Base-by-base conservation (phyloP, 2,113 vertebrate species). In the Paraplagusia blochii region DNA sequence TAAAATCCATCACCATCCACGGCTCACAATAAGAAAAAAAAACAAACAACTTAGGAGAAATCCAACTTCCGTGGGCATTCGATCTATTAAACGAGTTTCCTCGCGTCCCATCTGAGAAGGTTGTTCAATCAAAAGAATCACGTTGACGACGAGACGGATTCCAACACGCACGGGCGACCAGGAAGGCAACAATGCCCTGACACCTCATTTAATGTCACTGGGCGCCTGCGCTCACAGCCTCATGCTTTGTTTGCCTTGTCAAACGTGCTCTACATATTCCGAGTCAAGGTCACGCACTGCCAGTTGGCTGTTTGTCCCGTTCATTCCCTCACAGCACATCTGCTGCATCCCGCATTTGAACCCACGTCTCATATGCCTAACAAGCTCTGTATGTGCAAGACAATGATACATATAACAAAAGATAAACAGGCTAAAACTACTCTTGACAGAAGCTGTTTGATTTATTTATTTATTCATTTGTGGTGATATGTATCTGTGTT, bases 201-300 rank as follows among this genome's bases (percentile, higher is more conserved):
- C 81, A 80, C 78, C 76, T 83, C 75, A 76, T 83, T 83, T 78
- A 62, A 59, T 60, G 72, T 63, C 16, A 44, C 76, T 57, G 65
- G 65, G 40, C 74, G 66, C 63, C 15, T 43, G 47, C 63, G 64
- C 83, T 67, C 51, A 46, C 74, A 16, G 74, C 66, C 66, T 74
- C 87, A 75, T 29, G 74, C 81, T 77, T 81, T 84, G 79, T 85
- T 82, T 85, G 84, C 63, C 76, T 69, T 80, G 85, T 86, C 83
- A 84, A 72, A 79, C 76, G 79, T 73, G 71, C 69, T 80, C 68
- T 82, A 53, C 75, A 68, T 83, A 66, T 72, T 72, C 63, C 5
- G 53, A 44, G 62, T 77, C 83, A 80, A 86, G 84, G 85, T 86
- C 82, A 79, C 49, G 61, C 80, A 12, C 56, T 69, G 78, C 62